Evolutionary conservation across 2,888 invertebrate species (phyloP).

Genomic region (Bellardia pandia): DNA sequence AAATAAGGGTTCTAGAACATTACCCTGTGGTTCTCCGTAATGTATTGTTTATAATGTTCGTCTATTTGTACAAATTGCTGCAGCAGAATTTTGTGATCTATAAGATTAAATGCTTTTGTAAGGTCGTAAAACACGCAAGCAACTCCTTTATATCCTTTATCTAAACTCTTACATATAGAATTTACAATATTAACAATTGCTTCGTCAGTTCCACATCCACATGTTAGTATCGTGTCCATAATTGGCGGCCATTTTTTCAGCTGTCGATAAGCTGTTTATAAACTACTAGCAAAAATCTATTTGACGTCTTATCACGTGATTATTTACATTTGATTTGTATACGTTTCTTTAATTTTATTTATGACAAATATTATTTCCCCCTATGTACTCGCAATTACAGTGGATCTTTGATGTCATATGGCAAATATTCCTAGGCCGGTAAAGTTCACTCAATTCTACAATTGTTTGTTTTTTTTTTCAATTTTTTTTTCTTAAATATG

Average conservation of each 20-base stretch:
- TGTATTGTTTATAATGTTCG: not conserved
- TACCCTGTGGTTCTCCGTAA: too few species aligned
- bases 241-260: not conserved
- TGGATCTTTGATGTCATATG: constrained; percentile 62
- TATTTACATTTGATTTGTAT: constrained; percentile 32
- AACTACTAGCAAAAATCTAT: not conserved
- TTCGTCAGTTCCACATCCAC: not conserved
- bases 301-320: constrained; percentile 49
- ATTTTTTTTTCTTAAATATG: not conserved
- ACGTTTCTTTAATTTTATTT: not conserved
- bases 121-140: constrained; percentile 5
- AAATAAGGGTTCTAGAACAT: too few species aligned
- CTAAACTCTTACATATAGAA: not conserved
- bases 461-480: not conserved
- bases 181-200: not conserved
- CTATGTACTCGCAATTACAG: constrained; percentile 40
- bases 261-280: not conserved
- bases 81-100: not conserved
- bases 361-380: not conserved
- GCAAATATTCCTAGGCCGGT: constrained; percentile 42
- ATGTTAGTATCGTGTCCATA: too few species aligned
- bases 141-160: not conserved
- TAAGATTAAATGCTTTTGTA: constrained; percentile 8
- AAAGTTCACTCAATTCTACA: not conserved
- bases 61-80: not conserved